These are phyloP conservation scores for Amniataba percoides DNA, from an alignment of 2,797 vertebrate genomes.

Conservation along the genomic window DNA sequence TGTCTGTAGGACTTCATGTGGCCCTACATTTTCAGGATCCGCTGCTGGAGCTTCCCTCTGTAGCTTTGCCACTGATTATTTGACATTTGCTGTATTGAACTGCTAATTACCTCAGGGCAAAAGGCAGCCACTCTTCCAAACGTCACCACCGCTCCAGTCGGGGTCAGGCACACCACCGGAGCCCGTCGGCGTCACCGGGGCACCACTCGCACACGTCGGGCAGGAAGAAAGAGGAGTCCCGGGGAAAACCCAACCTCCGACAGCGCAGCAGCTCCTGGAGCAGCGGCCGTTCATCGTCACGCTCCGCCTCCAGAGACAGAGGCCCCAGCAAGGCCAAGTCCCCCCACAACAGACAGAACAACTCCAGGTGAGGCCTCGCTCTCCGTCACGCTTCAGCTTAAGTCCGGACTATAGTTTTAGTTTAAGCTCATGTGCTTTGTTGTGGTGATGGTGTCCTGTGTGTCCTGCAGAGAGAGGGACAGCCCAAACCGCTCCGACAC, in stretches of 20 bases:
- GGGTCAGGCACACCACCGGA: slow-evolving; percentile 81
- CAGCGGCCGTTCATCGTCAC: slow-evolving; percentile 91
- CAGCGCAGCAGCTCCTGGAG: slow-evolving; percentile 92
- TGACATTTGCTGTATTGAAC: not conserved
- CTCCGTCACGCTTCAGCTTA: not conserved
- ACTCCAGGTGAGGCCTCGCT: slow-evolving; percentile 86
- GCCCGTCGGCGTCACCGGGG: slow-evolving; percentile 85
- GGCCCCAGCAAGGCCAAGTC: slow-evolving; percentile 90
- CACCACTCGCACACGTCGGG: slow-evolving; percentile 85
- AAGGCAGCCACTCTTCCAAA: slow-evolving; percentile 85
- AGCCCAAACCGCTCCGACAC: slow-evolving; percentile 89
- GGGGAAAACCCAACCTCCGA: slow-evolving; percentile 81
- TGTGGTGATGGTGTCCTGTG: slow-evolving; percentile 12
- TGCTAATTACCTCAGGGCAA: slow-evolving; percentile 80
- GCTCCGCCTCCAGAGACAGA: slow-evolving; percentile 88
- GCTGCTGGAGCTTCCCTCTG: not conserved
- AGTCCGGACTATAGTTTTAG: not conserved
- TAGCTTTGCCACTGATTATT: not conserved
- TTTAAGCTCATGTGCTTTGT: not conserved
- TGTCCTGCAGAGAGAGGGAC: slow-evolving; percentile 89
- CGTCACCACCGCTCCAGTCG: slow-evolving; percentile 84
- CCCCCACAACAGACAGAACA: slow-evolving; percentile 88
- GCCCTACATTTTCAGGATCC: not conserved
- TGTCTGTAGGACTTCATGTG: not conserved
- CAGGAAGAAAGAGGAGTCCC: slow-evolving; percentile 89